Conservation (phyloP, 2,113 vertebrate genomes). For the Spea bombifrons region DNA sequence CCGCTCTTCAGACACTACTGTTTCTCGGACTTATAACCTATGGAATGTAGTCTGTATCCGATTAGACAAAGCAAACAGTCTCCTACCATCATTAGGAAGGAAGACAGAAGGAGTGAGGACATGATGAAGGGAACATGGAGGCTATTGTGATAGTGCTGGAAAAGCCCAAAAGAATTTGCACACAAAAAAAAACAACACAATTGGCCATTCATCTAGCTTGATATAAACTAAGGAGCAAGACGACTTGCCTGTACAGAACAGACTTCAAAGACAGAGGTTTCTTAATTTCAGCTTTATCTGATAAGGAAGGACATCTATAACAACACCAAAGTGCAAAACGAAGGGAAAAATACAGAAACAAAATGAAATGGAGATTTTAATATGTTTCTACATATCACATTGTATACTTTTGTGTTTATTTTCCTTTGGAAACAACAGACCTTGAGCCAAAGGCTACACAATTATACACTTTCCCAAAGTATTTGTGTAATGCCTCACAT, state of each 20-base stretch:
- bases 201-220: slow-evolving; percentile 31
- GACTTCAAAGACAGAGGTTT: slow-evolving; percentile 17
- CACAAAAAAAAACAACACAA: slow-evolving; percentile 26
- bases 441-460: no score
- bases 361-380: no score
- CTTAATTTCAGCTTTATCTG: background rate
- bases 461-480: no score
- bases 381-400: no score
- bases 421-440: no score
- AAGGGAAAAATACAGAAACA: no score
- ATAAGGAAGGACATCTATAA: background rate
- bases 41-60: slow-evolving; percentile 47
- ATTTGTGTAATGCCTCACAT: no score
- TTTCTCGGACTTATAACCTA: slow-evolving; percentile 34
- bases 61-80: slow-evolving; percentile 47
- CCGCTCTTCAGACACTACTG: slow-evolving; percentile 40
- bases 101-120: slow-evolving; percentile 26
- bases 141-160: slow-evolving; percentile 18
- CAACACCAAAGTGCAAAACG: background rate
- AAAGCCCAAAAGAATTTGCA: slow-evolving; percentile 14
- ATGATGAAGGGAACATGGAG: slow-evolving; percentile 28
- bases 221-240: background rate
- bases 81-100: slow-evolving; percentile 38
- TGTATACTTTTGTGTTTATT: no score
- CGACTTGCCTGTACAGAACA: background rate